These are phyloP conservation scores for Peucedramus taeniatus DNA, from an alignment of 2,113 vertebrate genomes.

Conservation along the genomic window DNA sequence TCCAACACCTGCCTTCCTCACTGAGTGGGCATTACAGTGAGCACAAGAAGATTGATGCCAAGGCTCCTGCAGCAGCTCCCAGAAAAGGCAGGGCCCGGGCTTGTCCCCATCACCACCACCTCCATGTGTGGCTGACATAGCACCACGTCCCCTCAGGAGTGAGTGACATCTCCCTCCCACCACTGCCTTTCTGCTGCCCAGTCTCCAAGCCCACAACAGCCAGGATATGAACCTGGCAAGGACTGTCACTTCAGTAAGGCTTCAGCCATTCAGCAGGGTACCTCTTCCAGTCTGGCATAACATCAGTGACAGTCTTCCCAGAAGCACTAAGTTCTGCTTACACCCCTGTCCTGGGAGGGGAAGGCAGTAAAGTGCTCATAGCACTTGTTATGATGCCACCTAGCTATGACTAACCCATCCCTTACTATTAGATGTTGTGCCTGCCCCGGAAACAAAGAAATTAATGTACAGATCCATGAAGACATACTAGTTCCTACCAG, in stretches of 20 bases:
- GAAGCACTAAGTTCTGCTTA: not conserved
- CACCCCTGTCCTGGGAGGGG: not conserved
- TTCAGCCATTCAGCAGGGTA: not conserved
- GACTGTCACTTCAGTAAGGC: not conserved
- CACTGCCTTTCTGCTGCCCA: accelerated
- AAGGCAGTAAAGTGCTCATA: not conserved
- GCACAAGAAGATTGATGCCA: not conserved
- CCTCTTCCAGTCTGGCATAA: not conserved
- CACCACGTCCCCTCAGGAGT: accelerated
- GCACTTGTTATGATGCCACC: not conserved
- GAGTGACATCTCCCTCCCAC: not conserved
- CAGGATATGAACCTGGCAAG: not conserved
- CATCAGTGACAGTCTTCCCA: not conserved
- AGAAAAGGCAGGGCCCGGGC: not conserved
- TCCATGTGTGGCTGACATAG: not conserved
- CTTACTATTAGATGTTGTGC: not conserved
- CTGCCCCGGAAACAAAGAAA: constrained; percentile 45
- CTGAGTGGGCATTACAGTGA: not conserved
- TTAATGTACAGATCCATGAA: not conserved
- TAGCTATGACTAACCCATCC: constrained; percentile 13
- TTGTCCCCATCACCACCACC: not conserved
- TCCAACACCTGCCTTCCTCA: not conserved
- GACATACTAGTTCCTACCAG: constrained; percentile 11
- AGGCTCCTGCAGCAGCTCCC: not conserved
- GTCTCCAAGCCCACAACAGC: accelerated